Evolutionary conservation across 2,888 invertebrate species (phyloP), one percentile per base, ranked within the genome.

Genomic region (Protodeltote pygarga): DNA sequence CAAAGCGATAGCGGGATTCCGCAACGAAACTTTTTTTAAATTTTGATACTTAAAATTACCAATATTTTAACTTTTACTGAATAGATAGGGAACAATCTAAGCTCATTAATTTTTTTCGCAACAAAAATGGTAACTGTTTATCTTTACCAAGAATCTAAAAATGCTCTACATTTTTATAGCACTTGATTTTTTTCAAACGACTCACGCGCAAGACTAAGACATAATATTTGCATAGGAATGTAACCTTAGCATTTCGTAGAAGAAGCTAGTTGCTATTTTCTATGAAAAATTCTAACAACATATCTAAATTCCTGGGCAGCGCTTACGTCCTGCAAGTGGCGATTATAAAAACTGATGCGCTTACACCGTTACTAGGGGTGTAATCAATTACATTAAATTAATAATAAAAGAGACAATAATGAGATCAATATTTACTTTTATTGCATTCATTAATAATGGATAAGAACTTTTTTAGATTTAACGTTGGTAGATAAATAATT

Each of bases 271-370:
- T 49, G 15, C 21, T 17, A 23, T 20, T 39, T 64, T 57, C 47
- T 46, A 47, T 54, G 50, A 54, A 61, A 49, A 50, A 55, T 50
- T 52, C 62, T 39, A 59, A 55, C 46, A 55, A 50, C 37, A 50
- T 29, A 24, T 46, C 49, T 50, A 55, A 51, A 67, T 65, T 55
- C 64, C 40, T 20, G 4, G 28, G 51, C 23, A 14, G 55, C 38
- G 54, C 61, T 61, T 58, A 50, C 67, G 50, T 58, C 57, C 53
- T 53, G 39, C 42, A 55, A 51, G 64, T 45, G 40, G 39, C 23
- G 52, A 53, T 55, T 60, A 61, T 41, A 69, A 65, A 67, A 68
- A 70, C 45, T 59, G 66, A 37, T 48, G 53, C 47, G 37, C 48
- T 31, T 35, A 23, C 44, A 60, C 61, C 61, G 58, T 66, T 55